phyloP scores from a whole-genome alignment of 2,113 vertebrate species.

The Nothocercus nigrocapillus region DNA sequence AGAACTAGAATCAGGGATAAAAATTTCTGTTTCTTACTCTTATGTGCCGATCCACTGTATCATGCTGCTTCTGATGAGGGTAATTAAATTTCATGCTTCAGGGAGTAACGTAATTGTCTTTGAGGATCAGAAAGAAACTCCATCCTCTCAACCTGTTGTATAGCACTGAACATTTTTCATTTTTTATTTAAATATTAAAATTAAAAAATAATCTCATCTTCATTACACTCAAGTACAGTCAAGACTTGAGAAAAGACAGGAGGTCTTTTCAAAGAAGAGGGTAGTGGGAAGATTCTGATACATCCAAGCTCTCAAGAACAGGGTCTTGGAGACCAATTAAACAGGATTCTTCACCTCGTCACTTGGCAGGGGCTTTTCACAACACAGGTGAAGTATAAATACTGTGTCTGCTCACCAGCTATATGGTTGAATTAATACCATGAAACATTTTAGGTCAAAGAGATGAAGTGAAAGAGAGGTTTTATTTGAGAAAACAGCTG shows the following conservation, averaged over 20 bases:
- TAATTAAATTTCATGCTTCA: slow-evolving; percentile 58
- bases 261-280: slow-evolving; percentile 3
- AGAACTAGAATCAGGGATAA: background rate
- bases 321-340: slow-evolving; percentile 67
- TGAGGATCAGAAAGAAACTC: slow-evolving; percentile 39
- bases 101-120: slow-evolving; percentile 51
- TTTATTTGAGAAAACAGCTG: slow-evolving; percentile 36
- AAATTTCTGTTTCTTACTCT: background rate
- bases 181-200: slow-evolving; percentile 36
- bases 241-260: slow-evolving; percentile 33
- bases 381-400: background rate
- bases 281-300: slow-evolving; percentile 32
- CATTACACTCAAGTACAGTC: background rate
- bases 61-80: slow-evolving; percentile 30
- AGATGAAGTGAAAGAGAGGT: slow-evolving; percentile 40
- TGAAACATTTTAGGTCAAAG: slow-evolving; percentile 56
- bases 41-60: background rate
- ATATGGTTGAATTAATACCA: background rate
- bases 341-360: slow-evolving; percentile 57
- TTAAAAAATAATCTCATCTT: slow-evolving; percentile 10
- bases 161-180: background rate
- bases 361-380: slow-evolving; percentile 64
- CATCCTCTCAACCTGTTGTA: background rate
- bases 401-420: background rate
- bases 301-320: slow-evolving; percentile 48